Evolutionary conservation across 2,113 vertebrate species (phyloP).

Genomic region (Anarrhichthys ocellatus): DNA sequence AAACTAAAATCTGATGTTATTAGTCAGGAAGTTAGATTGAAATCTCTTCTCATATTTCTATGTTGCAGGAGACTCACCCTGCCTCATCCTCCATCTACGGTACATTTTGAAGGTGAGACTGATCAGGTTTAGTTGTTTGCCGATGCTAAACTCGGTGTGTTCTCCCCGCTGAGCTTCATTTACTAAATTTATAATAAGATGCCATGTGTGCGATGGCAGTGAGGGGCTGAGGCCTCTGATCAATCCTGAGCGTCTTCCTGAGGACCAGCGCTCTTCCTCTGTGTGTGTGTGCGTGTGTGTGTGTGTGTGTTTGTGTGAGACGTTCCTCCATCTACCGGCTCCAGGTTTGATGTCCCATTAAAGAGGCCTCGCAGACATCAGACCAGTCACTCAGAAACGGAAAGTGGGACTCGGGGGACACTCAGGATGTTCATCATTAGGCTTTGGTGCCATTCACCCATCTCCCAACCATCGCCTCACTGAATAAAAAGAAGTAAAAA

Average conservation of each 20-base stretch:
- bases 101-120: background rate
- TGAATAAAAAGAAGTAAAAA: constrained; percentile 34
- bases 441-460: constrained; percentile 65
- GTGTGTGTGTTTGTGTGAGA: constrained; percentile 20
- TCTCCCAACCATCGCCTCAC: constrained; percentile 53
- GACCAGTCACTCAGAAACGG: constrained; percentile 76
- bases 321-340: constrained; percentile 26
- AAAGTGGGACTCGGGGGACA: constrained; percentile 67
- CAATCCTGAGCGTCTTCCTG: constrained; percentile 15
- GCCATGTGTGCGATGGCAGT: constrained; percentile 3
- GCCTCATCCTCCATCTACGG: background rate
- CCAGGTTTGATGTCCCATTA: constrained; percentile 72
- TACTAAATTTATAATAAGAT: constrained; percentile 19
- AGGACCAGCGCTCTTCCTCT: constrained; percentile 22
- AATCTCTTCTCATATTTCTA: background rate
- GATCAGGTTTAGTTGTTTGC: background rate
- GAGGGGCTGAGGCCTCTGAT: constrained; percentile 44
- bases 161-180: background rate
- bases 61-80: background rate
- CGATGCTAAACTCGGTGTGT: background rate
- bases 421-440: constrained; percentile 74
- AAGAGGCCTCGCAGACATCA: constrained; percentile 69
- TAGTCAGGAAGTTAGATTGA: background rate
- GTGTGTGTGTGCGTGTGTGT: constrained; percentile 19
- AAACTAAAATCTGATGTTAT: background rate